Evolutionary conservation across 2,888 invertebrate species (phyloP).

Genomic region (Lasioglossum villosulum): DNA sequence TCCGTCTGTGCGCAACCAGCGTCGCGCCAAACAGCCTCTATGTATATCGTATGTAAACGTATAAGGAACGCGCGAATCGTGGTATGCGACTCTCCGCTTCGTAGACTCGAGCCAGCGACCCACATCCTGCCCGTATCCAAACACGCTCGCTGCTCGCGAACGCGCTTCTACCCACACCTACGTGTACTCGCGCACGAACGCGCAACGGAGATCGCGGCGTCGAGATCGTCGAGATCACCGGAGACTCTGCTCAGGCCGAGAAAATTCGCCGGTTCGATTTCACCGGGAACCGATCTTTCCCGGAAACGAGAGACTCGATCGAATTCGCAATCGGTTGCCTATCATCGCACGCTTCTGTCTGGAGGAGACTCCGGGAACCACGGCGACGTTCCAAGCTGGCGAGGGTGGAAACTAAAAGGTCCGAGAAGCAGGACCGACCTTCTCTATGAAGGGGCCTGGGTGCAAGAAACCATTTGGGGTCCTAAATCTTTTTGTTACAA

Average conservation of each 20-base stretch:
- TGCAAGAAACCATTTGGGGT: no score
- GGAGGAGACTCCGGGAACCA: neutral
- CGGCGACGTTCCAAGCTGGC: neutral
- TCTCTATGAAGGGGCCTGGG: no score
- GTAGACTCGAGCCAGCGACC: constrained; percentile 77
- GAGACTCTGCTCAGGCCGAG: neutral
- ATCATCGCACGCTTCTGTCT: neutral
- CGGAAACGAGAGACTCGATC: neutral
- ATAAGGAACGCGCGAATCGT: constrained; percentile 67
- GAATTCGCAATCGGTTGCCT: neutral
- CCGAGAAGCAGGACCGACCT: no score
- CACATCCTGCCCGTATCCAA: constrained; percentile 78
- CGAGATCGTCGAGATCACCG: neutral
- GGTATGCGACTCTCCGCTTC: constrained; percentile 74
- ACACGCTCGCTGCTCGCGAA: constrained; percentile 61
- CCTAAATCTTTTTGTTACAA: no score
- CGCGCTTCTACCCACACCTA: constrained; percentile 51
- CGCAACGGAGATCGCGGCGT: neutral
- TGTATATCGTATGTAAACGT: constrained; percentile 68
- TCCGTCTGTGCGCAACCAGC: constrained; percentile 46
- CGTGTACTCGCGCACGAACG: constrained; percentile 25
- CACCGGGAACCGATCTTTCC: neutral
- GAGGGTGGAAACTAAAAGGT: no score
- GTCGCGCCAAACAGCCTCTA: constrained; percentile 65
- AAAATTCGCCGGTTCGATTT: constrained; percentile 1